Evolutionary conservation across 2,888 invertebrate species (phyloP), one percentile per base, ranked within the genome.

Genomic region (Diachrysia chrysitis): DNA sequence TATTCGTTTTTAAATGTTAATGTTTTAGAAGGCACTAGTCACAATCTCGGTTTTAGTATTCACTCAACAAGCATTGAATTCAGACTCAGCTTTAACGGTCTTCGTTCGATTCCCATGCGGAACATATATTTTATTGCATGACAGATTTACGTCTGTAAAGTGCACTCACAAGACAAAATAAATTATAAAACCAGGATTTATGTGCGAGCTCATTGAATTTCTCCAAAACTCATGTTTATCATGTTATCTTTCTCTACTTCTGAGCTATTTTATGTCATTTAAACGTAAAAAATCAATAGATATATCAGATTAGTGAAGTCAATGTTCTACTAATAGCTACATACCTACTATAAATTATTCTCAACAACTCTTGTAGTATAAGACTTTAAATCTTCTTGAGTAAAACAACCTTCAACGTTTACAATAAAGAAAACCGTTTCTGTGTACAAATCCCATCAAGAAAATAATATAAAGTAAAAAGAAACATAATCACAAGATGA

Each of bases 401-500:
- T 32, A 32, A 32, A 32, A 32, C 10, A 42, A 5, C n/a, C 42
- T 42, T 42, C n/a, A 42, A n/a, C n/a, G n/a, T n/a, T n/a, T 6
- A 42, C 42, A 42, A 42, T 42, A 42, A 42, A 42, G 42, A 42
- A 42, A 42, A 42, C 0, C 42, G 42, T 42, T 16, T 42, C 42
- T 42, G 42, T 42, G 42, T n/a, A 42, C 42, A 42, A 42, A 42
- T 42, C n/a, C 42, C n/a, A 42, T 42, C 48, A 19, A 74, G 75
- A 75, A 75, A 79, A 79, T 59, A 53, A 56, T 25, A 64, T 46
- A 64, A 79, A 63, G 75, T 59, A 73, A 69, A 75, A 64, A 75
- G 58, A 78, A 79, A 60, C 62, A 79, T 59, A 75, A 75, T 73
- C 61, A 66, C 64, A 62, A 75, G 61, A 73, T 69, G 67, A 78